Percentiles rank a stretch among this genome's conserved stretches.
These are phyloP conservation scores for Cataglyphis cursor DNA, from an alignment of 2,888 invertebrate genomes.

Conservation along the genomic window DNA sequence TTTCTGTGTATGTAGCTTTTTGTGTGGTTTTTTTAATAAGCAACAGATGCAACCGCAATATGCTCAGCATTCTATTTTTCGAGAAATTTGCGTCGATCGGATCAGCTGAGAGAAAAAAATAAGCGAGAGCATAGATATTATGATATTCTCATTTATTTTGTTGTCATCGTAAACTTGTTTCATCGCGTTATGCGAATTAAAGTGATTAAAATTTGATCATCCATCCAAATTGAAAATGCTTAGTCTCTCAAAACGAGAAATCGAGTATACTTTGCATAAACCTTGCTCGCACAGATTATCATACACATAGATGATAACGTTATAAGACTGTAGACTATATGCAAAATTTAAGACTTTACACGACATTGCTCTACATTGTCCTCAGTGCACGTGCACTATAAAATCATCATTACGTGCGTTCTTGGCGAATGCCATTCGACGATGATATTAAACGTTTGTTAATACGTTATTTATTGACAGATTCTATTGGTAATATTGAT, in stretches of 20 bases:
- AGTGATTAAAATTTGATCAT: neutral
- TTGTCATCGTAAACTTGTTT: neutral
- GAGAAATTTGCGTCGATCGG: neutral
- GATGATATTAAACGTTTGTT: neutral
- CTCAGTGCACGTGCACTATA: slow-evolving; percentile 6
- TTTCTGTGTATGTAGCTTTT: neutral
- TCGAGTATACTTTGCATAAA: neutral
- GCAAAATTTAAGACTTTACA: slow-evolving; percentile 45
- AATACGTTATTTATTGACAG: slow-evolving; percentile 31
- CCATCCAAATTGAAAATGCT: neutral
- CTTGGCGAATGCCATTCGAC: neutral
- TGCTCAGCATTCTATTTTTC: neutral
- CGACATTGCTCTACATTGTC: slow-evolving; percentile 23
- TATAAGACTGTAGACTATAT: slow-evolving; percentile 36
- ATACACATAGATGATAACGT: neutral
- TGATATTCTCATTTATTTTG: neutral
- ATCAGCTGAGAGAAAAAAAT: neutral
- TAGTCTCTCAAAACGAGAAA: neutral
- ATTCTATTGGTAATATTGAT: slow-evolving; percentile 43
- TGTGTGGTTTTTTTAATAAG: neutral
- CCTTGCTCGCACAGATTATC: slow-evolving; percentile 12
- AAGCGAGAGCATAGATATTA: neutral
- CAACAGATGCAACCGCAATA: neutral
- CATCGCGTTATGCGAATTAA: neutral
- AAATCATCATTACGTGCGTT: slow-evolving; percentile 9